A percentile compares a stretch with the other conserved stretches of the same genome.
Evolutionary conservation across 2,888 invertebrate genomes (phyloP).

Genomic region (Apamea monoglypha): DNA sequence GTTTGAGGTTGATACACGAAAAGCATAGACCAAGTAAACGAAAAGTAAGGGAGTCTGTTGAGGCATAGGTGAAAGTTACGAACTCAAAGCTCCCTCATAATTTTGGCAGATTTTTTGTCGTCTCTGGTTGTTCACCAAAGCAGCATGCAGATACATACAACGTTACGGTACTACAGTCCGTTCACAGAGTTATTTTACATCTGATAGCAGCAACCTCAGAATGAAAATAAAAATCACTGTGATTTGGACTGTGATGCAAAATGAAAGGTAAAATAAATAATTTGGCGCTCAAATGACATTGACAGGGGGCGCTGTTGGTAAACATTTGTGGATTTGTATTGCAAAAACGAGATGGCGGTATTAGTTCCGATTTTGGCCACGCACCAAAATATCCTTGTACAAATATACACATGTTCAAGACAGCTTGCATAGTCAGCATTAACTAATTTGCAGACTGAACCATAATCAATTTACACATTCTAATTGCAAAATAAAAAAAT

Average conservation of each 20-base stretch:
- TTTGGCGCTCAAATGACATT: neutral
- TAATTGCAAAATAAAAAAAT: neutral
- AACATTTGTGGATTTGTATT: neutral
- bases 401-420: neutral
- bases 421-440: neutral
- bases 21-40: neutral
- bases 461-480: neutral
- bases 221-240: neutral
- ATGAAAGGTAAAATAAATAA: no score
- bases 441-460: neutral
- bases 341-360: neutral
- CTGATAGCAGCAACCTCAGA: neutral
- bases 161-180: neutral
- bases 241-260: neutral
- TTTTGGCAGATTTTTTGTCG: neutral
- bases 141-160: neutral
- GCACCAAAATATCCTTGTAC: neutral
- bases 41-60: no score
- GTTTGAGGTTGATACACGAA: neutral
- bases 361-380: neutral
- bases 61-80: neutral
- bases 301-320: neutral
- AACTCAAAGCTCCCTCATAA: neutral
- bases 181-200: neutral
- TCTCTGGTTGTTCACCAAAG: neutral